phyloP scores from a whole-genome alignment of 92 coral and sea anemone genomes.

The Plumapathes pennacea region DNA sequence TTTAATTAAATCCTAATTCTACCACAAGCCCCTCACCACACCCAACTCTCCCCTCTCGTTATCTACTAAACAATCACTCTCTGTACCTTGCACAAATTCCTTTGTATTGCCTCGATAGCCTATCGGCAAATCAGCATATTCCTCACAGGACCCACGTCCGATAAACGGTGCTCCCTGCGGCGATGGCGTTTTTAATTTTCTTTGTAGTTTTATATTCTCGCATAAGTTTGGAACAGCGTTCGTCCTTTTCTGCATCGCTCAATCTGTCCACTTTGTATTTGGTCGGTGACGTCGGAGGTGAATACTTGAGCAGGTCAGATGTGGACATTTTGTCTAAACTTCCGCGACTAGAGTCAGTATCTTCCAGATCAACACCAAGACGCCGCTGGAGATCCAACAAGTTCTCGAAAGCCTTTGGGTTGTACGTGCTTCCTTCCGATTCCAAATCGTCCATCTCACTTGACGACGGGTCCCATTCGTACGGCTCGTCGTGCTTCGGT shows the following conservation, averaged over 20 bases:
- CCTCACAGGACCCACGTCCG: constrained; percentile 83
- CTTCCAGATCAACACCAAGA: constrained; percentile 61
- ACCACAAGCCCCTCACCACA: too few species aligned
- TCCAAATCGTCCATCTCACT: constrained; percentile 54
- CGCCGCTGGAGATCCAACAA: constrained; percentile 54
- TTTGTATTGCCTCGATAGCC: too few species aligned
- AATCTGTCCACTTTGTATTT: constrained; percentile 67
- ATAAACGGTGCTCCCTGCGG: constrained; percentile 66
- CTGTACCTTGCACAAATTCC: too few species aligned
- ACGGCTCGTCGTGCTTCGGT: constrained; percentile 66
- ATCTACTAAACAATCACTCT: too few species aligned
- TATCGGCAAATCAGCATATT: too few species aligned
- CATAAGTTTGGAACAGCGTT: constrained; percentile 87
- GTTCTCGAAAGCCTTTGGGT: constrained; percentile 48
- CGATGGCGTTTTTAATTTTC: constrained; percentile 37
- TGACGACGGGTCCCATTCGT: constrained; percentile 75
- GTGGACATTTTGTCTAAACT: constrained; percentile 45
- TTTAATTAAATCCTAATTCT: too few species aligned
- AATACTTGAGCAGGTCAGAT: constrained; percentile 50
- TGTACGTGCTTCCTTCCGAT: constrained; percentile 44
- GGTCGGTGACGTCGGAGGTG: constrained; percentile 55
- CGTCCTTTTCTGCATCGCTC: constrained; percentile 76
- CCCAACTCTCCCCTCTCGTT: too few species aligned
- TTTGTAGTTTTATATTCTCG: constrained; percentile 82
- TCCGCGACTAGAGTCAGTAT: constrained; percentile 53